These are phyloP conservation scores for Datnioides undecimradiatus DNA, from an alignment of 2,113 vertebrate genomes.

Conservation along the genomic window DNA sequence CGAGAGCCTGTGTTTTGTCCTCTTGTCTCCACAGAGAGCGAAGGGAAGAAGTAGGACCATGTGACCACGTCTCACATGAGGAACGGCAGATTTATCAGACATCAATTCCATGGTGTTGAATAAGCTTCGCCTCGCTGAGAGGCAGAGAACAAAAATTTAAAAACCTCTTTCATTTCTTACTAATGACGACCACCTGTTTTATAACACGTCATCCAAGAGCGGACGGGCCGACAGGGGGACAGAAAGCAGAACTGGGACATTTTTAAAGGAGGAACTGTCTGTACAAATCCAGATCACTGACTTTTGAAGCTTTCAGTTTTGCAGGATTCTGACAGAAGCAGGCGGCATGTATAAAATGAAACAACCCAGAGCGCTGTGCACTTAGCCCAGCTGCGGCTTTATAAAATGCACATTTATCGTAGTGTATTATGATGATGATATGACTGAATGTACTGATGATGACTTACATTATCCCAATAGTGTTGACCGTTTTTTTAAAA, in stretches of 20 bases:
- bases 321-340: slow-evolving; percentile 35
- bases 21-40: slow-evolving; percentile 87
- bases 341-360: not conserved
- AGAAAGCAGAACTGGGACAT: slow-evolving; percentile 30
- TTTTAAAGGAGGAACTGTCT: slow-evolving; percentile 32
- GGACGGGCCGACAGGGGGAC: not conserved
- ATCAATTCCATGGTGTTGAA: slow-evolving; percentile 97
- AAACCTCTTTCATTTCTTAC: slow-evolving; percentile 92
- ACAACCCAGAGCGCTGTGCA: slow-evolving; percentile 22
- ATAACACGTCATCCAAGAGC: slow-evolving; percentile 73
- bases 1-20: not conserved
- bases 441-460: slow-evolving; percentile 94
- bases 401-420: slow-evolving; percentile 90
- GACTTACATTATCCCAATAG: slow-evolving; percentile 84
- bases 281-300: slow-evolving; percentile 34
- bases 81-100: slow-evolving; percentile 89
- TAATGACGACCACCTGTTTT: slow-evolving; percentile 88
- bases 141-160: slow-evolving; percentile 86
- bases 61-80: slow-evolving; percentile 93
- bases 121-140: slow-evolving; percentile 97
- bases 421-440: slow-evolving; percentile 86
- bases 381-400: slow-evolving; percentile 62
- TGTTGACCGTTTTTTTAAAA: slow-evolving; percentile 57
- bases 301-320: slow-evolving; percentile 43
- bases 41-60: slow-evolving; percentile 91